Conservation (phyloP, 2,113 vertebrate species). For the Corythaeola cristata region DNA sequence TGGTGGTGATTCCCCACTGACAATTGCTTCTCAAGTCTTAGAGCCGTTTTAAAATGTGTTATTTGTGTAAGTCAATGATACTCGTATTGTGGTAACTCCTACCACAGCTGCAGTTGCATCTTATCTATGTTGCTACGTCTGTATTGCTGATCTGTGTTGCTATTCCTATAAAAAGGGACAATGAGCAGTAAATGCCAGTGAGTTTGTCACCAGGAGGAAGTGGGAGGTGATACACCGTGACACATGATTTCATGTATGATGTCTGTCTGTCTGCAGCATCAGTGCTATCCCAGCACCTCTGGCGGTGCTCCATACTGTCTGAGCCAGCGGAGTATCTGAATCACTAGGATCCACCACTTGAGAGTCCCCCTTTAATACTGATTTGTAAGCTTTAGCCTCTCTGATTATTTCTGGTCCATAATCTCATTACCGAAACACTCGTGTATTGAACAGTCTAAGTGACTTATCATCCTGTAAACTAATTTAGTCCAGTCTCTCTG, state of each 20-base stretch:
- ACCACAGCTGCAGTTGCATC: not conserved
- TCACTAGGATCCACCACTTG: not conserved
- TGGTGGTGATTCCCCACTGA: not conserved
- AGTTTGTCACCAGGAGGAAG: not conserved
- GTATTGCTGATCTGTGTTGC: not conserved
- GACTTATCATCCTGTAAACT: conserved; percentile 3
- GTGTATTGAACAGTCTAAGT: conserved; percentile 10
- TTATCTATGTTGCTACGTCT: not conserved
- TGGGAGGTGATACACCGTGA: not conserved
- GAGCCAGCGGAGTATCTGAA: not conserved
- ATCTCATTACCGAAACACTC: conserved; percentile 34
- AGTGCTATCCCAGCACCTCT: not conserved
- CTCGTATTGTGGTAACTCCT: not conserved
- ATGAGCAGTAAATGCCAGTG: not conserved
- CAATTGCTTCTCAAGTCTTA: not conserved
- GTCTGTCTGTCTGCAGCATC: not conserved
- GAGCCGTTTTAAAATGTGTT: not conserved
- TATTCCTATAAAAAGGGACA: not conserved
- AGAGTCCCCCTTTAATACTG: not conserved
- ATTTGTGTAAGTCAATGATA: not conserved
- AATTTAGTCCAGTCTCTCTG: conserved; percentile 10
- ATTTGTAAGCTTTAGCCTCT: not conserved
- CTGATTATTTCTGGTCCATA: conserved; percentile 19
- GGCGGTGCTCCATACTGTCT: not conserved
- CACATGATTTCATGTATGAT: not conserved